Evolutionary conservation across 2,888 invertebrate species (phyloP), one percentile per base, ranked within the genome.

Genomic region (Euplexia lucipara): DNA sequence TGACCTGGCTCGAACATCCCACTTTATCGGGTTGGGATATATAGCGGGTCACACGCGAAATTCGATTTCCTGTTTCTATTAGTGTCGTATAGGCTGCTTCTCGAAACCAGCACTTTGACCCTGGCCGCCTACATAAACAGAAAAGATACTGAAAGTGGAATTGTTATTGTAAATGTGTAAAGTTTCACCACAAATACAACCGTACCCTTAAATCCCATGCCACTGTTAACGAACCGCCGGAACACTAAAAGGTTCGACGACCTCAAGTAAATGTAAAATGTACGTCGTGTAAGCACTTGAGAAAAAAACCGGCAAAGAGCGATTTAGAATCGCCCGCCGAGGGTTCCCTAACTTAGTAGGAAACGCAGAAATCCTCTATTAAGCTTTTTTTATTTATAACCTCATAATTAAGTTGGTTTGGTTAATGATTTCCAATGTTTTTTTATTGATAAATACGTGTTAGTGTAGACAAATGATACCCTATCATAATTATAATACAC

Each of bases 151-250:
- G 53, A 51, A 69, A 52, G 75, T 56, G 78, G 78, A 83, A 83
- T 82, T 82, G 82, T 79, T 81, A 82, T 79, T 75, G 81, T 83
- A 85, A 81, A 88, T 82, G 78, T 79, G 82, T 83, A 86, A 82
- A 87, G 81, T 83, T 75, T 83, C 81, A 83, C 84, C 80, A 71
- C 83, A 86, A 84, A 87, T 75, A 86, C 83, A 86, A 84, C 85
- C 82, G 79, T 81, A 82, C 81, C 82, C 82, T 84, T 83, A 84
- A 86, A 87, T 86, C 82, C 82, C 68, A 62, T 70, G 64, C 83
- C 86, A 85, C 86, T 92, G 91, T 92, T 91, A 90, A 90, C 86
- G 76, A 84, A 87, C 81, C 84, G 84, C 89, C 88, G 83, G 85
- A 84, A 83, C 84, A 83, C 86, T 84, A 85, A 87, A 87, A 85